A percentile compares a stretch with the other conserved stretches of the same genome.
These are phyloP conservation scores for Genyomyrus donnyi DNA, from an alignment of 2,113 vertebrate genomes.

Conservation along the genomic window DNA sequence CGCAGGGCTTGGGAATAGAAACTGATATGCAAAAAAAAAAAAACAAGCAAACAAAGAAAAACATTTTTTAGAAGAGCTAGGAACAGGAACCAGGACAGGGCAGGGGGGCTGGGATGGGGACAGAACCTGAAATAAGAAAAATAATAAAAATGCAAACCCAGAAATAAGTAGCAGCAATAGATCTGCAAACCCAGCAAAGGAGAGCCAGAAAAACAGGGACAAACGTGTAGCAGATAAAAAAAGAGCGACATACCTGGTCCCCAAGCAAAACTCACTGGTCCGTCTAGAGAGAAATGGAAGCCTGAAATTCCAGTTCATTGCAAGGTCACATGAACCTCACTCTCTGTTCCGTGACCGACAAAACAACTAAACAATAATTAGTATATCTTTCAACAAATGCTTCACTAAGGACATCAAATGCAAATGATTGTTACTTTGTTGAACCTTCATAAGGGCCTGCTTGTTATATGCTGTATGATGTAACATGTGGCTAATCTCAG, in stretches of 20 bases:
- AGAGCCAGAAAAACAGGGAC: background rate
- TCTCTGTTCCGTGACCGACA: background rate
- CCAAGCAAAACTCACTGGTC: background rate
- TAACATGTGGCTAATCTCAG: background rate
- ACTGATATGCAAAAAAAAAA: background rate
- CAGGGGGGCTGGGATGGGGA: background rate
- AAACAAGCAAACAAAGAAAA: background rate
- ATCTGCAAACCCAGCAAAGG: background rate
- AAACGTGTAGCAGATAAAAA: background rate
- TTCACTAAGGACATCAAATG: background rate
- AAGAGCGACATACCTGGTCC: background rate
- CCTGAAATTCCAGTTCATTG: background rate
- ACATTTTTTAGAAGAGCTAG: background rate
- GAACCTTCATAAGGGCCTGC: background rate
- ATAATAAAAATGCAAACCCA: background rate
- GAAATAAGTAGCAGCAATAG: background rate
- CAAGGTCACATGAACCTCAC: background rate
- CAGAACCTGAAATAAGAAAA: background rate
- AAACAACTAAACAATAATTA: background rate
- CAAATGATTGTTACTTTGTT: background rate
- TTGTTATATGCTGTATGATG: background rate
- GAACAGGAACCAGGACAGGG: background rate
- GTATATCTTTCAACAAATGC: background rate
- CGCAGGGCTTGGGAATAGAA: background rate
- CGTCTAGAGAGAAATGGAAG: background rate